These are phyloP conservation scores for Seriola aureovittata DNA, from an alignment of 2,113 vertebrate species.

Conservation along the genomic window DNA sequence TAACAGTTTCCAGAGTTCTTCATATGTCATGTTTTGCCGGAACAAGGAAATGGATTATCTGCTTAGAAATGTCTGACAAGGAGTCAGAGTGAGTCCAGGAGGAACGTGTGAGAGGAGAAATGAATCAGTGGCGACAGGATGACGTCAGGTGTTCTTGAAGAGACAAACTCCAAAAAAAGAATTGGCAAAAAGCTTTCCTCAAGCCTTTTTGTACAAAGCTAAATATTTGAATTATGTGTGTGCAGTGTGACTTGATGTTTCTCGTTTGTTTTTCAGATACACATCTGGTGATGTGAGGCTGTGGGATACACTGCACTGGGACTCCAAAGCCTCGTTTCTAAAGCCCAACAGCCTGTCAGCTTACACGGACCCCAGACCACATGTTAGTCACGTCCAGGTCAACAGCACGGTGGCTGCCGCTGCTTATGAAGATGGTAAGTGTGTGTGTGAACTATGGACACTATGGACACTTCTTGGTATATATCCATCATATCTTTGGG, in stretches of 20 bases:
- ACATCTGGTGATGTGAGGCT: constrained; percentile 94
- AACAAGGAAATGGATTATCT: not conserved
- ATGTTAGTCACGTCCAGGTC: constrained; percentile 90
- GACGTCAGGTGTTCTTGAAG: constrained; percentile 38
- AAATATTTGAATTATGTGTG: not conserved
- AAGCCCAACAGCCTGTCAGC: constrained; percentile 78
- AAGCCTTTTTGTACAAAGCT: not conserved
- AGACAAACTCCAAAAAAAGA: not conserved
- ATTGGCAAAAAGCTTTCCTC: not conserved
- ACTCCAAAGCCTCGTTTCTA: constrained; percentile 89
- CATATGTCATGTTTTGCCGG: not conserved
- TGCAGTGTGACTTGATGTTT: not conserved
- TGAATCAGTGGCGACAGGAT: constrained; percentile 61
- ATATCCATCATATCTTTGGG: no score
- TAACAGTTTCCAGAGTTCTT: not conserved
- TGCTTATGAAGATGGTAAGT: constrained; percentile 93
- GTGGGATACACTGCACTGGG: constrained; percentile 96
- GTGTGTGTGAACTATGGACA: constrained; percentile 46
- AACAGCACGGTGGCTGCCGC: constrained; percentile 91
- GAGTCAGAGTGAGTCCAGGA: constrained; percentile 44
- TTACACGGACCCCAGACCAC: constrained; percentile 84
- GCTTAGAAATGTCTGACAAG: no score
- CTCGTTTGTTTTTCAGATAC: constrained; percentile 84
- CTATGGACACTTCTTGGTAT: no score
- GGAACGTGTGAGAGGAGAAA: constrained; percentile 42